Conservation (phyloP, 1,140 invertebrate genomes). For the Cydia fagiglandana region DNA sequence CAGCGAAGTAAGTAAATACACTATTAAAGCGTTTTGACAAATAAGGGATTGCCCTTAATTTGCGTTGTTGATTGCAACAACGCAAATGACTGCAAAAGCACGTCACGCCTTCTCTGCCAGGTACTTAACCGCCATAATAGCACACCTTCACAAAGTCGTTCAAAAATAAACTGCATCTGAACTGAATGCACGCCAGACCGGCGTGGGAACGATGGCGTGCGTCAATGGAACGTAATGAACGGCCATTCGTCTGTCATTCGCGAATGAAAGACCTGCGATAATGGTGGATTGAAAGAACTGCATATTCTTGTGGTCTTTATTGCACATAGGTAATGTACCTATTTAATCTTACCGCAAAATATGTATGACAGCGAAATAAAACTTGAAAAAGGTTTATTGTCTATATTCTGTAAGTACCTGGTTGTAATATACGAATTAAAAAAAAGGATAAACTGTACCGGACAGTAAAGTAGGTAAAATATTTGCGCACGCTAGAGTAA, state of each 20-base stretch:
- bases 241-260: constrained; percentile 11
- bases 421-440: no score
- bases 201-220: not conserved
- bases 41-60: no score
- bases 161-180: constrained; percentile 2
- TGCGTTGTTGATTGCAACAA: no score
- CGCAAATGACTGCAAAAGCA: not conserved
- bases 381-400: no score
- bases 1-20: no score
- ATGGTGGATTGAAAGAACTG: not conserved
- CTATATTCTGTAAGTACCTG: no score
- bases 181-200: not conserved
- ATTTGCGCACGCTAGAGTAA: no score
- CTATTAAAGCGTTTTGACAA: no score
- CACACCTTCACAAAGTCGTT: not conserved
- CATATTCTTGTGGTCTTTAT: not conserved
- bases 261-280: constrained; percentile 9
- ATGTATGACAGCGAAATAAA: no score
- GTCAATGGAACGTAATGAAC: constrained; percentile 8
- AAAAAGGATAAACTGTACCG: no score
- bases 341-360: constrained; percentile 35
- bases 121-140: not conserved
- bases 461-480: no score
- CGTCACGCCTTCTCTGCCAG: not conserved
- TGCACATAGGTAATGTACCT: not conserved